phyloP scores from a whole-genome alignment of 2,888 invertebrate genomes.

The Laothoe populi region DNA sequence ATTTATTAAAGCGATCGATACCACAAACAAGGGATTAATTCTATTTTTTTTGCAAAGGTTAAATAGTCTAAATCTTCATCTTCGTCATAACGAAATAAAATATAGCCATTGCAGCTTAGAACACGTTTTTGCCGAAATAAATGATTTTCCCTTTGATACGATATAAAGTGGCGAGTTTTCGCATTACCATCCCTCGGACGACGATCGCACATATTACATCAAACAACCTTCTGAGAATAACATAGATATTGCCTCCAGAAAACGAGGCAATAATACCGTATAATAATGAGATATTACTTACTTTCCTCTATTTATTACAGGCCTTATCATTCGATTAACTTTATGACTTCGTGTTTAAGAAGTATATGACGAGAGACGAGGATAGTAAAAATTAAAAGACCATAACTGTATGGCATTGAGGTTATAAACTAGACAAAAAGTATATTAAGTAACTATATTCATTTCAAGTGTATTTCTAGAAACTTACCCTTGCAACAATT shows the following conservation, averaged over 20 bases:
- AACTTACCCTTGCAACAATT: neutral
- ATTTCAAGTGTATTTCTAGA: neutral
- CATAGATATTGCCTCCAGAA: conserved; percentile 1
- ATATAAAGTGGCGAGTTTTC: neutral
- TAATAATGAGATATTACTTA: conserved; percentile 5
- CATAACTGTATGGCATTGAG: too few relatives aligned
- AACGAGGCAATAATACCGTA: neutral
- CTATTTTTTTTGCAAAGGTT: too few relatives aligned
- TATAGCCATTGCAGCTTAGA: too few relatives aligned
- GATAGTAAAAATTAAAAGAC: neutral
- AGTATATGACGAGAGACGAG: neutral
- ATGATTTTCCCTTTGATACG: too few relatives aligned
- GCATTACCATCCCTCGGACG: neutral
- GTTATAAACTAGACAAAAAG: too few relatives aligned
- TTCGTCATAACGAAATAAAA: too few relatives aligned
- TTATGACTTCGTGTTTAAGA: neutral
- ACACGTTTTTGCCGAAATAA: too few relatives aligned
- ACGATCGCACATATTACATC: neutral
- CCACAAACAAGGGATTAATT: too few relatives aligned
- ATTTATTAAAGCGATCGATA: too few relatives aligned
- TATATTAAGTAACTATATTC: too few relatives aligned
- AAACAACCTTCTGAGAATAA: neutral
- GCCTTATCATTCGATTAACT: conserved; percentile 10
- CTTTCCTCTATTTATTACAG: conserved; percentile 1
- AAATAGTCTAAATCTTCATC: too few relatives aligned